phyloP scores from a whole-genome alignment of 2,797 vertebrate genomes.

The Xenopus petersii region DNA sequence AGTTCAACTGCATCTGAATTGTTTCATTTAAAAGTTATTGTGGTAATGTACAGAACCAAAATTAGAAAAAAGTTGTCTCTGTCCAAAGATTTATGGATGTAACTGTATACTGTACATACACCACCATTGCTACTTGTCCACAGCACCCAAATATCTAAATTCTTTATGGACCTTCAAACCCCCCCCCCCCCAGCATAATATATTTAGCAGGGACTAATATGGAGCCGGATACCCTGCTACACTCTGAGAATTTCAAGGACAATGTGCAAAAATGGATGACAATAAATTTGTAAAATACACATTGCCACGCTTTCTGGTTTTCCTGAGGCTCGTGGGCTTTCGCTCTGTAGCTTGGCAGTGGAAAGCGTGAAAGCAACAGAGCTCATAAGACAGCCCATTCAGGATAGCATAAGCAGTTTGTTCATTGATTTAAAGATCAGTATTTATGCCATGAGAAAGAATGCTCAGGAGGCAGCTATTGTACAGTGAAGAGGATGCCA shows the following conservation, averaged over 20 bases:
- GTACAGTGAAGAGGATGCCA: conserved; percentile 57
- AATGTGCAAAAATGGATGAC: conserved; percentile 26
- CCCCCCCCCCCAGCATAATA: too few species aligned
- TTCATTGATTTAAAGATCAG: conserved; percentile 62
- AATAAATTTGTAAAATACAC: conserved; percentile 39
- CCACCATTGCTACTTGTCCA: too few species aligned
- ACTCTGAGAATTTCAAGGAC: conserved; percentile 30
- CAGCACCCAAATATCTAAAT: too few species aligned
- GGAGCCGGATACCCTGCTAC: too few species aligned
- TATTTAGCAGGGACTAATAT: too few species aligned
- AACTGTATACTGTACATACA: too few species aligned
- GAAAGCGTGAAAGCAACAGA: conserved; percentile 56
- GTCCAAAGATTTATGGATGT: too few species aligned
- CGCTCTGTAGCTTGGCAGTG: conserved; percentile 57
- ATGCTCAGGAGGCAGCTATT: conserved; percentile 56
- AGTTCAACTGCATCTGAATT: too few species aligned
- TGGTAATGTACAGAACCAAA: too few species aligned
- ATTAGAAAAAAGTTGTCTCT: too few species aligned
- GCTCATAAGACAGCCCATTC: conserved; percentile 50
- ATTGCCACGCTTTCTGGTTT: conserved; percentile 34
- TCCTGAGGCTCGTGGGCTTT: conserved; percentile 51
- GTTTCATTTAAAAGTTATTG: too few species aligned
- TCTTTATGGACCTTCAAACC: too few species aligned
- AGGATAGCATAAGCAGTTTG: conserved; percentile 52
- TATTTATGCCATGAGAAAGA: conserved; percentile 56